phyloP scores from a whole-genome alignment of 1,140 invertebrate genomes.

The Macrocentrus cingulum region DNA sequence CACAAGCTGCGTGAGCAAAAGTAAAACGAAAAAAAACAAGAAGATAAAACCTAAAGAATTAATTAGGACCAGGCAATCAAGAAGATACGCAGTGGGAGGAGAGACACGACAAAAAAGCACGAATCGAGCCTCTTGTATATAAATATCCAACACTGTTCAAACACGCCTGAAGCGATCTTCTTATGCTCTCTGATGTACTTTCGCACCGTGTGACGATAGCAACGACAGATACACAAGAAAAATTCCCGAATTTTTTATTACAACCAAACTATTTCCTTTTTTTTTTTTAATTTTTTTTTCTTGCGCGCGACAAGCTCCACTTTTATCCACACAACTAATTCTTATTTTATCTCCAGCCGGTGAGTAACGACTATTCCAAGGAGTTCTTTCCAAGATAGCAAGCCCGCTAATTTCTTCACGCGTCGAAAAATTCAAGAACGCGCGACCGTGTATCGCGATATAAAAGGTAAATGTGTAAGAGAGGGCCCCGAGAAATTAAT shows the following conservation, averaged over 20 bases:
- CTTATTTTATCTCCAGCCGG: conserved; percentile 35
- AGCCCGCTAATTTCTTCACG: conserved; percentile 54
- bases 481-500: conserved; percentile 12
- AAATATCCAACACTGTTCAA: conserved; percentile 54
- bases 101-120: conserved; percentile 52
- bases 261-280: not conserved
- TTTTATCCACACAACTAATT: conserved; percentile 25
- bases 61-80: conserved; percentile 56
- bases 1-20: too few relatives aligned
- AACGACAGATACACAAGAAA: not conserved
- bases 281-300: not conserved
- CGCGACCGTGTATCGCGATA: not conserved
- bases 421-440: not conserved
- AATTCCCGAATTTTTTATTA: conserved; percentile 20
- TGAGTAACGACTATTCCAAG: conserved; percentile 58
- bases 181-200: conserved; percentile 37
- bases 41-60: conserved; percentile 56
- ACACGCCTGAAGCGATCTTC: conserved; percentile 48
- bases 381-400: conserved; percentile 59
- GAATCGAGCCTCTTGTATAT: conserved; percentile 43
- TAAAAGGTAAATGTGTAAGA: not conserved
- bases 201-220: not conserved
- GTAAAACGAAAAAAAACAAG: conserved; percentile 39
- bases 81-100: conserved; percentile 37
- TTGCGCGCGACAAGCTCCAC: not conserved